These are phyloP conservation scores for Ctenoplectra terminalis DNA, from an alignment of 1,140 invertebrate genomes.

Conservation along the genomic window DNA sequence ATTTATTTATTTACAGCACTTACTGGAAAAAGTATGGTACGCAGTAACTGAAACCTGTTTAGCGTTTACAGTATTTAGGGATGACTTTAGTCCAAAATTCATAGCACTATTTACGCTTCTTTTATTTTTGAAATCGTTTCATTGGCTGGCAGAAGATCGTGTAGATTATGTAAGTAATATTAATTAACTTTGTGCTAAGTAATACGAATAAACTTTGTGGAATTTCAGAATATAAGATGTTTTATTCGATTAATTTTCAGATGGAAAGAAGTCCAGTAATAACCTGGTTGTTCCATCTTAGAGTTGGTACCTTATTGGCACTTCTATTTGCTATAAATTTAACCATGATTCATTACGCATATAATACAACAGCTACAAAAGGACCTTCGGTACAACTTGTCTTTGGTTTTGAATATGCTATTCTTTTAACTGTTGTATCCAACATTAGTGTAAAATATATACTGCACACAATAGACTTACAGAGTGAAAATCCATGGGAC, in stretches of 20 bases:
- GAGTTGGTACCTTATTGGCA: constrained; percentile 93
- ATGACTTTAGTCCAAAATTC: constrained; percentile 99
- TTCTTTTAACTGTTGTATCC: constrained; percentile 95
- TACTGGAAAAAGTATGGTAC: constrained; percentile 99
- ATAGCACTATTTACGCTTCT: constrained; percentile 98
- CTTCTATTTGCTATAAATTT: constrained; percentile 93
- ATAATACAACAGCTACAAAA: constrained; percentile 95
- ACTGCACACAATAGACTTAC: constrained; percentile 96
- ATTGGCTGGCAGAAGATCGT: constrained; percentile 99
- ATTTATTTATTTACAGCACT: constrained; percentile 89
- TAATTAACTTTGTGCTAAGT: constrained; percentile 86
- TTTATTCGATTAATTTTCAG: constrained; percentile 84
- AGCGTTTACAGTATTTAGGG: constrained; percentile 99
- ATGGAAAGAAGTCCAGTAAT: constrained; percentile 99
- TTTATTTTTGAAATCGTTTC: constrained; percentile 99
- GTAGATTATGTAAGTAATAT: constrained; percentile 97
- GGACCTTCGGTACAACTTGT: constrained; percentile 99
- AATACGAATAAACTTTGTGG: neutral
- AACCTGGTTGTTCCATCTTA: constrained; percentile 96
- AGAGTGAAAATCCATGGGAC: constrained; percentile 98
- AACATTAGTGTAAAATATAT: constrained; percentile 98
- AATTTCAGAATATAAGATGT: neutral
- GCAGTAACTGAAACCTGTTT: constrained; percentile 99
- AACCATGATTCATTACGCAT: constrained; percentile 96
- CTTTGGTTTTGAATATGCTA: constrained; percentile 99